Evolutionary conservation across 2,888 invertebrate genomes (phyloP).

Genomic region (Adineta ricciae): DNA sequence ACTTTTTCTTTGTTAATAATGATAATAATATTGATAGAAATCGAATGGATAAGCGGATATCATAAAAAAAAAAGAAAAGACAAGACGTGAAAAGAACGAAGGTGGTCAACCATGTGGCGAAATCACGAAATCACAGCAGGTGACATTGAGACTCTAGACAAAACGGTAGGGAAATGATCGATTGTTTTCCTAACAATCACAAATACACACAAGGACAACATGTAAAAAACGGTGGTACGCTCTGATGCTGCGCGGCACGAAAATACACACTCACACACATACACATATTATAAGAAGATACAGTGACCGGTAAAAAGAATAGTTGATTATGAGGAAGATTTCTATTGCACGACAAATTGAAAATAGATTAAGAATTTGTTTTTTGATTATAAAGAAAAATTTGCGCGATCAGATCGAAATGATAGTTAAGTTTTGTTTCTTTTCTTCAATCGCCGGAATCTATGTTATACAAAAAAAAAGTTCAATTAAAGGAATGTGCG

Average conservation of each 20-base stretch:
- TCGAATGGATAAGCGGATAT: neutral
- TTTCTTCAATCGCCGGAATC: neutral
- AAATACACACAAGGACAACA: neutral
- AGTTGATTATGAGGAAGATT: neutral
- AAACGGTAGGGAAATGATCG: neutral
- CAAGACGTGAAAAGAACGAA: neutral
- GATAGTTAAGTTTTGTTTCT: neutral
- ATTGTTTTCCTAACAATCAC: neutral
- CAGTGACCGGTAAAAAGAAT: neutral
- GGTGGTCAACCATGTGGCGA: neutral
- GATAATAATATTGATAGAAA: neutral
- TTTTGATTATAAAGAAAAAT: neutral
- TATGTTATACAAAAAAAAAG: neutral
- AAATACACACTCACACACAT: neutral
- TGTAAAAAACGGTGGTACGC: neutral
- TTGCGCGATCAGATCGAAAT: neutral
- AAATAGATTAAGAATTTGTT: neutral
- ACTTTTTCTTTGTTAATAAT: neutral
- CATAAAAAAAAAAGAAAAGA: neutral
- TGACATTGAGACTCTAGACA: neutral
- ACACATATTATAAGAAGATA: neutral
- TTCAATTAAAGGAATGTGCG: neutral
- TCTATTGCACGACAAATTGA: conserved; percentile 9
- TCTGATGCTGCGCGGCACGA: neutral
- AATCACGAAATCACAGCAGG: conserved; percentile 5